Base-by-base conservation (phyloP, 2,797 vertebrate genomes). In the Salmo trutta region DNA sequence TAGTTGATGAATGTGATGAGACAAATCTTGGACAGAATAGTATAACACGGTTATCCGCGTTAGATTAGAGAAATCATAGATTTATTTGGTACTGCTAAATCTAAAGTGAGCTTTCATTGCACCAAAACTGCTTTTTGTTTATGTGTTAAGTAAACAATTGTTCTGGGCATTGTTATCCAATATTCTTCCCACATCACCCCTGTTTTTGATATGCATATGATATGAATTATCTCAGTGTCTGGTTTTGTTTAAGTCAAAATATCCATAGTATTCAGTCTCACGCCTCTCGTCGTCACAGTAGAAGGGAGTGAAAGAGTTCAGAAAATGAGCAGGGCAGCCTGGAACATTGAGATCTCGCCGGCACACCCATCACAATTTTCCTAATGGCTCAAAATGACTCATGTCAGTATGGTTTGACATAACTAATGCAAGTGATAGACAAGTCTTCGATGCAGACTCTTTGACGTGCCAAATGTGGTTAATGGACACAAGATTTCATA, bases 1-100 rank as follows among this genome's bases (percentile, higher is more conserved):
- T 54, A 84, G 78, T 75, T 71, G 81, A 73, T 78, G 68, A 77
- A 84, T 51, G 73, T 71, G 66, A 78, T 66, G 51, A 47, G 52
- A 31, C 73, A 62, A 76, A 66, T 53, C 1, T 72, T 51, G 29
- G 75, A 78, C 59, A 73, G 8, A 31, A 68, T 72, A 51, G 54
- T 19, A 56, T 54, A 54, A 73, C 16, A 17, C 7, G 41, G 17
- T 17, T 31, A 56, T 73, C 53, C 31, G n/a, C 31, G 52, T 54
- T n/a, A 54, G 29, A 67, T 65, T 15, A 66, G 41, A 19, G 64
- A 47, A 36, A 33, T 19, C 31, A 69, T 65, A 21, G 15, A 12
- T 19, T 33, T 21, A 29, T 67, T 27, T 65, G 21, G 17, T 27
- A 79, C 59, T 12, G 21, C 59, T 7, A 29, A 54, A 1, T 2